These are phyloP conservation scores for Dendrolimus kikuchii DNA, from an alignment of 1,140 invertebrate species.

Conservation along the genomic window DNA sequence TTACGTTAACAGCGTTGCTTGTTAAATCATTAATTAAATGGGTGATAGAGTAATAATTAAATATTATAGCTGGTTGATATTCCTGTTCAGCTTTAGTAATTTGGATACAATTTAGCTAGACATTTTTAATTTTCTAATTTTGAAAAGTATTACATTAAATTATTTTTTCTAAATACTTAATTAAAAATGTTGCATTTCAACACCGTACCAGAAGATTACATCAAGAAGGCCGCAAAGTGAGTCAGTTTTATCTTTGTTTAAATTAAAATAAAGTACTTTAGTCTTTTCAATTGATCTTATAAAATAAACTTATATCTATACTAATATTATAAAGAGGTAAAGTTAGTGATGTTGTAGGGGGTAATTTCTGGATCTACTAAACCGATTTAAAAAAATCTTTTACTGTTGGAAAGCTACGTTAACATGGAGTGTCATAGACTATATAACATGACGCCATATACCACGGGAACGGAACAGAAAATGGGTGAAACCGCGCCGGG, in stretches of 20 bases:
- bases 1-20: slow-evolving; percentile 27
- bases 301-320: no score
- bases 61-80: slow-evolving; percentile 59
- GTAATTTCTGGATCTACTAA: no score
- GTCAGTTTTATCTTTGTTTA: slow-evolving; percentile 21
- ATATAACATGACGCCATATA: no score
- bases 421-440: no score
- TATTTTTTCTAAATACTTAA: slow-evolving; percentile 31
- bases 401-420: no score
- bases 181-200: slow-evolving; percentile 60
- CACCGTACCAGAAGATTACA: slow-evolving; percentile 50
- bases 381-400: no score
- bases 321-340: no score
- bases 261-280: not conserved
- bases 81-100: slow-evolving; percentile 61
- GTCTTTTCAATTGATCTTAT: not conserved
- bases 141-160: slow-evolving; percentile 7
- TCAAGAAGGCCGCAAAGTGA: slow-evolving; percentile 49
- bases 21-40: slow-evolving; percentile 49
- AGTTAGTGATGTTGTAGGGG: no score
- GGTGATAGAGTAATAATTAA: slow-evolving; percentile 55
- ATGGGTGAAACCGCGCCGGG: no score
- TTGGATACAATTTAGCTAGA: slow-evolving; percentile 44
- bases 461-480: no score
- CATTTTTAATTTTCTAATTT: slow-evolving; percentile 12